These are phyloP conservation scores for Propithecus perrieri DNA, from an alignment of 2,797 vertebrate species.

Conservation along the genomic window DNA sequence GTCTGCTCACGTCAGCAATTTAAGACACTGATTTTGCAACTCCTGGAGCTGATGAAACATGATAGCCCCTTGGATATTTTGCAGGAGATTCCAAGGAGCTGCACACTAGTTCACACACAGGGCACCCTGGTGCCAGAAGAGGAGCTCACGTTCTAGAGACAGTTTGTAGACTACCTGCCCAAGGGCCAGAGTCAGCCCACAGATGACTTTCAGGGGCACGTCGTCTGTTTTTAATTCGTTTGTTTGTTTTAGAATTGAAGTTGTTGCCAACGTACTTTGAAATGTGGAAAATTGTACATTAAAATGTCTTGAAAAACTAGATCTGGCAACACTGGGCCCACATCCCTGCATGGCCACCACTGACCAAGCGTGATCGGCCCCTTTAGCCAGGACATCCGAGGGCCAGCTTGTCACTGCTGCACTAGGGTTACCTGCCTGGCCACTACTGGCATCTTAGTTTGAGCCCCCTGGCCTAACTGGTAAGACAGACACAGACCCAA, in stretches of 20 bases:
- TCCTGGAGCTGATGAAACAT: not conserved
- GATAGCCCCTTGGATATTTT: not conserved
- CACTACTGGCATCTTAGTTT: not conserved
- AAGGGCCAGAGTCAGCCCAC: not conserved
- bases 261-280: not conserved
- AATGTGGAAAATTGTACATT: not conserved
- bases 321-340: not conserved
- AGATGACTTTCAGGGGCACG: not conserved
- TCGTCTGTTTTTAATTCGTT: not conserved
- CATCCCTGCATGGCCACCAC: rapidly evolving
- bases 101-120: not conserved
- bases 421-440: not conserved
- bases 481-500: not conserved
- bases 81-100: not conserved
- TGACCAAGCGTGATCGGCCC: not conserved
- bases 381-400: not conserved
- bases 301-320: not conserved
- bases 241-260: not conserved
- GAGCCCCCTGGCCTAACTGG: not conserved
- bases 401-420: not conserved
- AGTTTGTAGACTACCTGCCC: not conserved
- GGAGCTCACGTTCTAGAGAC: not conserved
- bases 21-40: not conserved
- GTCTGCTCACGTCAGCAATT: not conserved
- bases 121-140: too few species aligned